phyloP scores from a whole-genome alignment of 2,888 invertebrate genomes.

The Diarsia rubi region DNA sequence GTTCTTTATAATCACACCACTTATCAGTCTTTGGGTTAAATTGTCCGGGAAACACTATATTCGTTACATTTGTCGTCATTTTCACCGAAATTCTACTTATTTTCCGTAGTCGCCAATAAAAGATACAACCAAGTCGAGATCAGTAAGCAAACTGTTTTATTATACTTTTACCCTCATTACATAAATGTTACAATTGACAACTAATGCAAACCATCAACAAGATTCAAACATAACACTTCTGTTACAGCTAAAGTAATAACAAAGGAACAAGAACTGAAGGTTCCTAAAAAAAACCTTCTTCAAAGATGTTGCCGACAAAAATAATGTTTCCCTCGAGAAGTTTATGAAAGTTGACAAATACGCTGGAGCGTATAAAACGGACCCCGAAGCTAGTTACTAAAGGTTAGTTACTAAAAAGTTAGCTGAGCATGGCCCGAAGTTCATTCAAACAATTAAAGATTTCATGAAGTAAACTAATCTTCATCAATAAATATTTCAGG shows the following conservation, averaged over 20 bases:
- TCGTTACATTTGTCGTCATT: too few relatives aligned
- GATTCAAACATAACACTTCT: too few relatives aligned
- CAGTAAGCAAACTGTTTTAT: too few relatives aligned
- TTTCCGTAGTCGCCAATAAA: too few relatives aligned
- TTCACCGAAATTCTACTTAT: too few relatives aligned
- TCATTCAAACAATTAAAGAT: slow-evolving; percentile 58
- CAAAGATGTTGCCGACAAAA: slow-evolving; percentile 44
- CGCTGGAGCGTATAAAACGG: slow-evolving; percentile 72
- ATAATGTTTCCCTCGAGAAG: slow-evolving; percentile 65
- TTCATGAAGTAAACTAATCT: background rate
- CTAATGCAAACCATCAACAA: too few relatives aligned
- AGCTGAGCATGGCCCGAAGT: slow-evolving; percentile 66
- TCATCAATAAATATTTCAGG: slow-evolving; percentile 2
- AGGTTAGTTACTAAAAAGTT: slow-evolving; percentile 68
- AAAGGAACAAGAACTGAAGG: slow-evolving; percentile 51
- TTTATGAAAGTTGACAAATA: slow-evolving; percentile 71
- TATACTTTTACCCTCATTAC: too few relatives aligned
- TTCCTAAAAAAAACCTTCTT: slow-evolving; percentile 41
- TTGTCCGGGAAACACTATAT: too few relatives aligned
- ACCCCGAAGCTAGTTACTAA: slow-evolving; percentile 64
- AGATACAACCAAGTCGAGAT: too few relatives aligned
- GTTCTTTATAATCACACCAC: too few relatives aligned
- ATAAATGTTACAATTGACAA: too few relatives aligned
- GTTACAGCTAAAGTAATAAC: slow-evolving; percentile 61
- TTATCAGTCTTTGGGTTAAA: too few relatives aligned